A percentile compares a stretch with the other conserved stretches of the same genome.
Conservation (phyloP, 2,888 invertebrate species). For the Acanthosepion pharaonis region DNA sequence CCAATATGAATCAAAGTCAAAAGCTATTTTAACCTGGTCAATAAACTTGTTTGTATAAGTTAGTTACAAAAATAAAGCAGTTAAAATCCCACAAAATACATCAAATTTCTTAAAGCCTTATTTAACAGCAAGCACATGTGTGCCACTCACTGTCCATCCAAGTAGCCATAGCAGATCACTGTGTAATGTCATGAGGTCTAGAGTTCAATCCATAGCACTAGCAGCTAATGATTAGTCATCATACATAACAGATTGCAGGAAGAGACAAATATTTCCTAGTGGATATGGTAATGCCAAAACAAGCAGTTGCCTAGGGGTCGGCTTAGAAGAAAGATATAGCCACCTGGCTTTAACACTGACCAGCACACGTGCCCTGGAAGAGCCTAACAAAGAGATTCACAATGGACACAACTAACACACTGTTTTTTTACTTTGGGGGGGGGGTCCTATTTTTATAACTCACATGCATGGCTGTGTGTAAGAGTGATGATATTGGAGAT, state of each 20-base stretch:
- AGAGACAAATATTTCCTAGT: not conserved
- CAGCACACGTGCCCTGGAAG: not conserved
- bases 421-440: no score
- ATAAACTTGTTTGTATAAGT: not conserved
- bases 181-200: not conserved
- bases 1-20: not conserved
- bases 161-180: not conserved
- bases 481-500: no score
- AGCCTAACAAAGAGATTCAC: no score
- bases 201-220: not conserved
- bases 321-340: not conserved
- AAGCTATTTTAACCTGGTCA: not conserved
- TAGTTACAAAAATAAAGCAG: not conserved
- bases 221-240: slow-evolving; percentile 7
- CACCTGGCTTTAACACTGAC: not conserved
- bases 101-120: not conserved
- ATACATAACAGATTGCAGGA: not conserved
- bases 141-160: not conserved
- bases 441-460: no score
- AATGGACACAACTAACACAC: not conserved
- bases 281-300: not conserved
- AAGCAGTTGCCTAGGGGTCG: not conserved
- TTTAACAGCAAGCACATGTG: not conserved
- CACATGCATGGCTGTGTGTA: no score
- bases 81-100: not conserved